These are phyloP conservation scores for Gastrophryne carolinensis DNA, from an alignment of 2,797 vertebrate species.

Conservation along the genomic window DNA sequence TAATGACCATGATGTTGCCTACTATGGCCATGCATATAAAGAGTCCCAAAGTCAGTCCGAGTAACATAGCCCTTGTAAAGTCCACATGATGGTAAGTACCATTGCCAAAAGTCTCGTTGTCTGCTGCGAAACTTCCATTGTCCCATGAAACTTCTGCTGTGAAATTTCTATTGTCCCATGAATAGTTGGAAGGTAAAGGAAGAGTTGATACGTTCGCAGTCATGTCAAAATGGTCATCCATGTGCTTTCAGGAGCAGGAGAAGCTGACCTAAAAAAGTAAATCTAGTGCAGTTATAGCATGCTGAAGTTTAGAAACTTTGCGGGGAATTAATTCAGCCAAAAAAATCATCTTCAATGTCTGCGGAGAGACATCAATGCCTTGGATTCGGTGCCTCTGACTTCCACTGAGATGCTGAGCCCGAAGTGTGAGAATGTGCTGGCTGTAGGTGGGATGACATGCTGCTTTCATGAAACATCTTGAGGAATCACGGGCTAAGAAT, in stretches of 20 bases:
- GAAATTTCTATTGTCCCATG: conserved; percentile 63
- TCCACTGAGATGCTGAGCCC: not conserved
- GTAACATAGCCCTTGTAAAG: conserved; percentile 79
- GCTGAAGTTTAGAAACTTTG: not conserved
- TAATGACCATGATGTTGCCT: conserved; percentile 94
- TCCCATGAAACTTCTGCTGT: conserved; percentile 64
- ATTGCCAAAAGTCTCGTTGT: conserved; percentile 73
- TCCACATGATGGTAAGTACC: conserved; percentile 72
- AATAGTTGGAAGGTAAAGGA: conserved; percentile 68
- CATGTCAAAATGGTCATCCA: conserved; percentile 89
- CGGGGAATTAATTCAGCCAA: not conserved
- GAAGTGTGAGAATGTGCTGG: conserved; percentile 42
- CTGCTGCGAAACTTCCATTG: conserved; percentile 62
- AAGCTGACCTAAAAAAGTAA: not conserved
- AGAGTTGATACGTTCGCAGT: conserved; percentile 75
- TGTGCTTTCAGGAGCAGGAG: conserved; percentile 60
- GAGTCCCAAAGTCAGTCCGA: conserved; percentile 88
- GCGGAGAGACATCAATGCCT: not conserved
- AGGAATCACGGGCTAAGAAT: no score
- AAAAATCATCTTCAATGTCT: not conserved
- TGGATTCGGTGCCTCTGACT: not conserved
- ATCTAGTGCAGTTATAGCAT: not conserved
- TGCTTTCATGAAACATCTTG: conserved; percentile 53
- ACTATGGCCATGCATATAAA: conserved; percentile 93
- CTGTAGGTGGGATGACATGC: conserved; percentile 53